Evolutionary conservation across 2,888 invertebrate species (phyloP).

Genomic region (Phanerotoma sp.): DNA sequence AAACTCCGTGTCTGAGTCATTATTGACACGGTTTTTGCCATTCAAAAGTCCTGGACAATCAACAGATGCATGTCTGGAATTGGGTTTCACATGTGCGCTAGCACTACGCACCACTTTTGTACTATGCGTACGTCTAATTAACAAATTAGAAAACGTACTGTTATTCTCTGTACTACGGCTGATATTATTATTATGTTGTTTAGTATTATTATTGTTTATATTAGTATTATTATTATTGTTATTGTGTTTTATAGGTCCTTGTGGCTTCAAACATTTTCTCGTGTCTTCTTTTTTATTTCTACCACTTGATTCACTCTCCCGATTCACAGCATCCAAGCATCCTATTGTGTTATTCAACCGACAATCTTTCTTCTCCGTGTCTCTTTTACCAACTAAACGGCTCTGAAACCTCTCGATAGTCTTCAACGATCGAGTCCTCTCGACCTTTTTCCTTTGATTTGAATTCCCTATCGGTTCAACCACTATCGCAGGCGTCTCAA

Average conservation of each 20-base stretch:
- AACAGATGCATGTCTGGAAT: slow-evolving; percentile 39
- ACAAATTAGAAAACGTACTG: slow-evolving; percentile 51
- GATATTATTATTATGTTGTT: not conserved
- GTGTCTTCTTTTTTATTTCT: slow-evolving; percentile 5
- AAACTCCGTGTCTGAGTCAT: slow-evolving; percentile 10
- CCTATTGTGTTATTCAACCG: slow-evolving; percentile 44
- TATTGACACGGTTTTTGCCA: not conserved
- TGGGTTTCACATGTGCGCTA: slow-evolving; percentile 46
- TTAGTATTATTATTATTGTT: slow-evolving; percentile 1
- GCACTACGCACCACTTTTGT: slow-evolving; percentile 72
- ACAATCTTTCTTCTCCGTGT: slow-evolving; percentile 34
- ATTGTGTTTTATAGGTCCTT: slow-evolving; percentile 4
- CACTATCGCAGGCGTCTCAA: slow-evolving; percentile 44
- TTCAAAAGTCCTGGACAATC: slow-evolving; percentile 32
- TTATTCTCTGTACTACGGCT: slow-evolving; percentile 52
- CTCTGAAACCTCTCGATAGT: slow-evolving; percentile 54
- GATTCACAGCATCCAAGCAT: slow-evolving; percentile 36
- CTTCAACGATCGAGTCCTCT: slow-evolving; percentile 54
- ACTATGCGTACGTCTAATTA: slow-evolving; percentile 72
- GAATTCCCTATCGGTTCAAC: slow-evolving; percentile 8
- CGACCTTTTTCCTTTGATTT: slow-evolving; percentile 47
- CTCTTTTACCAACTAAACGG: slow-evolving; percentile 49
- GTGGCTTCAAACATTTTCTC: slow-evolving; percentile 5
- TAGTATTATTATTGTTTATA: not conserved
- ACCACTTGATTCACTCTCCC: slow-evolving; percentile 1